These are phyloP conservation scores for Neria commutata DNA, from an alignment of 2,888 invertebrate genomes.

Conservation along the genomic window DNA sequence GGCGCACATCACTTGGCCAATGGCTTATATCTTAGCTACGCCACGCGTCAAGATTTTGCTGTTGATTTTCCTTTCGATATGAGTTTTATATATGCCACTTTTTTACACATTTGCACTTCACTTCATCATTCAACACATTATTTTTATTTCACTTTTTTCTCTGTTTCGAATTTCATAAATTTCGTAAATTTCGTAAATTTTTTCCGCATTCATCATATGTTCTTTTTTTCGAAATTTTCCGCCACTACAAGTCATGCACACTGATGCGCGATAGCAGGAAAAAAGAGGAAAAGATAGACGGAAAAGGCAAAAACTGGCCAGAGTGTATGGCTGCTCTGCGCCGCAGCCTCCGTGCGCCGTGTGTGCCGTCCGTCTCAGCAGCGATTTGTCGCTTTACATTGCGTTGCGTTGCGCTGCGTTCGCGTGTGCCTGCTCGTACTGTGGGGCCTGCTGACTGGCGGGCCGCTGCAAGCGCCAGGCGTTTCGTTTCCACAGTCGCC, in stretches of 20 bases:
- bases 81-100: neutral
- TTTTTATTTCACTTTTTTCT: slow-evolving; percentile 8
- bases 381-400: neutral
- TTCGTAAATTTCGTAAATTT: neutral
- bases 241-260: no score
- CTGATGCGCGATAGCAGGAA: no score
- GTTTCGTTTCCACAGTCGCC: neutral
- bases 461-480: neutral
- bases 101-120: neutral
- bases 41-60: neutral
- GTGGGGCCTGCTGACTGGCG: slow-evolving; percentile 5
- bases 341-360: slow-evolving; percentile 1
- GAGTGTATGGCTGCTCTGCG: no score
- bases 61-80: neutral
- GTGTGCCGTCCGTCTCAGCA: no score
- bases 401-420: slow-evolving; percentile 1
- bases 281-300: no score
- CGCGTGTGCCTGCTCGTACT: slow-evolving; percentile 18
- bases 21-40: neutral
- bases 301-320: no score
- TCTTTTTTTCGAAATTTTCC: slow-evolving; percentile 4
- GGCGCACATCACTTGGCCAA: no score
- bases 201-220: slow-evolving; percentile 4
- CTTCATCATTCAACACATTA: slow-evolving; percentile 11
- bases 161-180: slow-evolving; percentile 9